Conservation (phyloP, 2,888 invertebrate genomes). For the Rhagonycha fulva region DNA sequence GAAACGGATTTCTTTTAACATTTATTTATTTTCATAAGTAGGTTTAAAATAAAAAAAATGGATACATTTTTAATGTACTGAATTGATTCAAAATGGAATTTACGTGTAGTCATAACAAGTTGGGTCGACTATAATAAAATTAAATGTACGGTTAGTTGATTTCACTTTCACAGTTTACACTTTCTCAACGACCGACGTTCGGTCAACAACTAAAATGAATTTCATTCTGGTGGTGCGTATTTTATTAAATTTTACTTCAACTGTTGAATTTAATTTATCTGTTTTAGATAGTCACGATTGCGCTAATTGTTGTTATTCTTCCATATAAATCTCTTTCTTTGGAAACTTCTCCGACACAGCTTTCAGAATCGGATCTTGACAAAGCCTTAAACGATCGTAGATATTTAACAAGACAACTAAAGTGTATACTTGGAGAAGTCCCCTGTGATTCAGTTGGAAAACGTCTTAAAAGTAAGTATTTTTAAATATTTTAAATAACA, state of each 20-base stretch:
- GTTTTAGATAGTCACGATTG: constrained; percentile 28
- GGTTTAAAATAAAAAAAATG: background rate
- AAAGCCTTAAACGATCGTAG: constrained; percentile 70
- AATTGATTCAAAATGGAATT: background rate
- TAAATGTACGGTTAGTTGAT: constrained; percentile 3
- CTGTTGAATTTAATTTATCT: constrained; percentile 10
- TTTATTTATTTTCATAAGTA: background rate
- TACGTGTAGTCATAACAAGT: background rate
- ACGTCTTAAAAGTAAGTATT: constrained; percentile 69
- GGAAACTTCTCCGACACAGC: constrained; percentile 47
- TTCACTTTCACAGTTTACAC: constrained; percentile 18
- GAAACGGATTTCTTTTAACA: background rate
- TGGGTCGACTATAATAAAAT: constrained; percentile 1
- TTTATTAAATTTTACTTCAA: background rate
- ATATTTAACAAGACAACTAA: constrained; percentile 72
- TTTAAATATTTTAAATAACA: background rate
- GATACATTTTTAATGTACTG: background rate
- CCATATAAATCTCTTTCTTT: constrained; percentile 8
- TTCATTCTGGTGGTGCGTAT: constrained; percentile 21
- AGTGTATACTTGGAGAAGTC: constrained; percentile 74
- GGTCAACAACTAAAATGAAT: constrained; percentile 28
- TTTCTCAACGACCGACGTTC: constrained; percentile 24
- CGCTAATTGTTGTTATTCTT: constrained; percentile 23
- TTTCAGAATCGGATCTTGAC: constrained; percentile 70
- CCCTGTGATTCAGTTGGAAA: constrained; percentile 76